Evolutionary conservation across 2,888 invertebrate species (phyloP), one percentile per base, ranked within the genome.

Genomic region (Heliconius ismenius): DNA sequence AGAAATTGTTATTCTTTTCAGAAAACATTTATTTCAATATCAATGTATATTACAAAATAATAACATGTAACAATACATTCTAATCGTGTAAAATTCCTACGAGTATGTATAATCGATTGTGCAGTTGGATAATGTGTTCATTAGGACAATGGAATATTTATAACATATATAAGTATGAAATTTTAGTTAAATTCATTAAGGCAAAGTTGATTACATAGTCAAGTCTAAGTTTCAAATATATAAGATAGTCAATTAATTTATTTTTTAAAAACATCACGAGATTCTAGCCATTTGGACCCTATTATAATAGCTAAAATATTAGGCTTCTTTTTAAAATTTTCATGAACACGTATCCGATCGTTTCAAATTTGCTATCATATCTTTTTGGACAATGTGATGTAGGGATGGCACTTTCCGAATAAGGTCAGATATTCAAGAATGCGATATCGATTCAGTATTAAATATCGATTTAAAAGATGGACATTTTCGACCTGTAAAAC

Each of bases 241-340:
- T 70, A 70, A n/a, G 58, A n/a, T 32, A 58, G n/a, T 58, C 54
- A n/a, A 54, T 69, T 54, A 58, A 70, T 58, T 32, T 73, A 26
- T 65, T 54, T 62, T 68, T 76, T 49, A 7, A 65, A 58, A 73
- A 87, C 86, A 87, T 87, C 86, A 88, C 87, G 83, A 86, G 83
- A 86, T 83, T 86, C 83, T 87, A 89, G 84, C 84, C 87, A 83
- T 87, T 92, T 92, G 92, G 92, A 91, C 92, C 92, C 92, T 90
- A 86, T 84, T n/a, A 84, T 83, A 84, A 86, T 84, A 83, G 84
- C 86, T 84, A 87, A 83, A 86, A 88, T 86, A 87, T 89, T 70
- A 77, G 43, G 28, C 43, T 28, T 32, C 15, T 49, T 49, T 68
- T 73, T 11, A 69, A 75, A 64, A 26, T 43, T 54, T 76, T 73